These are phyloP conservation scores for Sylvia atricapilla DNA, from an alignment of 2,113 vertebrate species.

Conservation along the genomic window DNA sequence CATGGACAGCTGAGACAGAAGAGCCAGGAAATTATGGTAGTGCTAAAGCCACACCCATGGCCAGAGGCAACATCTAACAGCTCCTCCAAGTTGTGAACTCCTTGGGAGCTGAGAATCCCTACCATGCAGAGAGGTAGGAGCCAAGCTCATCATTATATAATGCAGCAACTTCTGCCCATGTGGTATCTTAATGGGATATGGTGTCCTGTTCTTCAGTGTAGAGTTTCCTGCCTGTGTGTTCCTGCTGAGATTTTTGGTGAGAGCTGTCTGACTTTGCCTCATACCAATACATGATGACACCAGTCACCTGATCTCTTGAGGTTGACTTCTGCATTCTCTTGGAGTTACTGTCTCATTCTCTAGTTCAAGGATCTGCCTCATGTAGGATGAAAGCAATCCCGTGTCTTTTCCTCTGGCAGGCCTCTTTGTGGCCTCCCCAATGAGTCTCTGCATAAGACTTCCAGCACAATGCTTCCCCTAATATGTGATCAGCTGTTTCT, in stretches of 20 bases:
- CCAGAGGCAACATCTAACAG: slow-evolving; percentile 25
- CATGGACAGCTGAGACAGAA: slow-evolving; percentile 33
- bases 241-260: background rate
- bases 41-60: slow-evolving; percentile 43
- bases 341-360: background rate
- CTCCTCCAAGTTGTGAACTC: slow-evolving; percentile 25
- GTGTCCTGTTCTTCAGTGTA: background rate
- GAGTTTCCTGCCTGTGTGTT: background rate
- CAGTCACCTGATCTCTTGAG: slow-evolving; percentile 23
- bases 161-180: background rate
- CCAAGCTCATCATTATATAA: slow-evolving; percentile 37
- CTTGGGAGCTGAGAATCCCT: slow-evolving; percentile 21
- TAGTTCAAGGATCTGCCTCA: background rate
- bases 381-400: background rate
- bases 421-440: background rate
- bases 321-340: background rate
- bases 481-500: background rate
- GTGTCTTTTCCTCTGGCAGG: background rate
- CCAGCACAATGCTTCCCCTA: background rate
- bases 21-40: slow-evolving; percentile 57
- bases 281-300: background rate
- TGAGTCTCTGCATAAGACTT: background rate
- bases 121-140: slow-evolving; percentile 34
- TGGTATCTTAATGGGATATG: background rate
- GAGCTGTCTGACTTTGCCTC: background rate